phyloP scores from a whole-genome alignment of 2,797 vertebrate species.

The Lerista edwardsae region DNA sequence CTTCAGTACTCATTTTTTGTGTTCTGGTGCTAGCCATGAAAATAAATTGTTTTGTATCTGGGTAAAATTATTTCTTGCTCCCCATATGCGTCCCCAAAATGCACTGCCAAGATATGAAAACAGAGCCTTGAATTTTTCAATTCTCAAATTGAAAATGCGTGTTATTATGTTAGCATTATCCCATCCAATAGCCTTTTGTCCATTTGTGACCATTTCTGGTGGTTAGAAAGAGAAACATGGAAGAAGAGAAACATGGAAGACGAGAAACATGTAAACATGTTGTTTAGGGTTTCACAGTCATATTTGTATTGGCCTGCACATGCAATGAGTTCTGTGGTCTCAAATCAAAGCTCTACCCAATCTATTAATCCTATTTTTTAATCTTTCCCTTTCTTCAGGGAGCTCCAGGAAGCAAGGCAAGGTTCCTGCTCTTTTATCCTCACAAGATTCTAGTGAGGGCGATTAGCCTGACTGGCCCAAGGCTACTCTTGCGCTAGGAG shows the following conservation, averaged over 20 bases:
- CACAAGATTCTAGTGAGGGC: too few relatives aligned
- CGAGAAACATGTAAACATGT: not conserved
- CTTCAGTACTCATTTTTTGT: not conserved
- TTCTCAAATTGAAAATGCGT: not conserved
- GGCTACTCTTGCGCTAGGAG: not conserved
- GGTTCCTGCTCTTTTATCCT: too few relatives aligned
- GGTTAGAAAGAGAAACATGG: not conserved
- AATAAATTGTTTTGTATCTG: not conserved
- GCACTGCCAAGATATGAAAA: not conserved
- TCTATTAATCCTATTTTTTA: too few relatives aligned
- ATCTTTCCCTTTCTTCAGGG: not conserved
- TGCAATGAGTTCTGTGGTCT: not conserved
- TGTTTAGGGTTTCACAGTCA: not conserved
- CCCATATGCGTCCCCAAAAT: not conserved
- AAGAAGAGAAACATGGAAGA: not conserved
- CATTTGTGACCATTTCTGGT: not conserved
- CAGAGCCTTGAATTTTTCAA: not conserved
- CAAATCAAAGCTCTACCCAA: too few relatives aligned
- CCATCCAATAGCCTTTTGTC: not conserved
- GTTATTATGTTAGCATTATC: not conserved
- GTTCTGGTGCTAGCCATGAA: not conserved
- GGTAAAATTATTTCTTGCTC: not conserved
- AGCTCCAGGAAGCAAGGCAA: not conserved
- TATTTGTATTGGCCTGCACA: not conserved
- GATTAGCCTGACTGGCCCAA: not conserved